These are phyloP conservation scores for Grapholita molesta DNA, from an alignment of 1,140 invertebrate species.

Conservation along the genomic window DNA sequence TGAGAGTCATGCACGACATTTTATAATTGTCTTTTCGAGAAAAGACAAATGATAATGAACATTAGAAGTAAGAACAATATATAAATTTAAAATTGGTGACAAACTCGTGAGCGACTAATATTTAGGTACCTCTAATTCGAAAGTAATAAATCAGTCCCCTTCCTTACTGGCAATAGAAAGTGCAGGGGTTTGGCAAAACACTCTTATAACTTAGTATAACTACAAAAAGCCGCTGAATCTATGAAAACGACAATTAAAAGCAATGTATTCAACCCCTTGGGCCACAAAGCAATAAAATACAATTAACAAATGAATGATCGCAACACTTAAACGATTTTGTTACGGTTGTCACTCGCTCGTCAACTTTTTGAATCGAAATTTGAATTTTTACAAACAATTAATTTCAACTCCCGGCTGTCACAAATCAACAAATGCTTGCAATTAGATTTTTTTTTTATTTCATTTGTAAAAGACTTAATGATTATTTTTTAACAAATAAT, in stretches of 20 bases:
- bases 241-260: background rate
- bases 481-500: background rate
- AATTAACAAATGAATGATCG: background rate
- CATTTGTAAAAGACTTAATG: background rate
- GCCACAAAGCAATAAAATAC: background rate
- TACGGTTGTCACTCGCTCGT: background rate
- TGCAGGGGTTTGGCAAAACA: too few relatives aligned
- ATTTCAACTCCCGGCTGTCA: background rate
- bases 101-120: too few relatives aligned
- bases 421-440: constrained; percentile 4
- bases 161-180: too few relatives aligned
- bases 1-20: too few relatives aligned
- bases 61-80: too few relatives aligned
- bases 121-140: too few relatives aligned
- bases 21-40: too few relatives aligned
- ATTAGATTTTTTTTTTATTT: constrained; percentile 2
- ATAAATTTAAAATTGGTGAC: too few relatives aligned
- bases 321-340: background rate
- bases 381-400: background rate
- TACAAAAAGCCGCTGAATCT: too few relatives aligned
- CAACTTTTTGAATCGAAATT: background rate
- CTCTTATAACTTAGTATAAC: too few relatives aligned
- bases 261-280: background rate
- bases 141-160: too few relatives aligned
- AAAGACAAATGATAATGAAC: too few relatives aligned